phyloP scores from a whole-genome alignment of 2,113 vertebrate genomes.

The Neoarius graeffei region DNA sequence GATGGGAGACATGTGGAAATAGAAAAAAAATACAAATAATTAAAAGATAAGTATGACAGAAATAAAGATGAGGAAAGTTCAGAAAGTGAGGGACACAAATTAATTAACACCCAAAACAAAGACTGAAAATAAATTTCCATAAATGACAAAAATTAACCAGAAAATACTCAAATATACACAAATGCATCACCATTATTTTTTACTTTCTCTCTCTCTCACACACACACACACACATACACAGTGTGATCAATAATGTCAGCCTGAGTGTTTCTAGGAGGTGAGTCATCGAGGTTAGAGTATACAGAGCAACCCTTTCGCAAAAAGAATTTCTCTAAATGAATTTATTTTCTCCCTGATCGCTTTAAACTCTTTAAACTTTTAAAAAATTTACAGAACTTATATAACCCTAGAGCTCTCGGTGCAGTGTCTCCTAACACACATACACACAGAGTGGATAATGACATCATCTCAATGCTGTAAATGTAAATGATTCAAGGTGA shows the following conservation, averaged over 20 bases:
- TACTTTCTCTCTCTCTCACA: not conserved
- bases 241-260: not conserved
- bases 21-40: not conserved
- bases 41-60: not conserved
- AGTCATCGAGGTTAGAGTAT: not conserved
- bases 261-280: not conserved
- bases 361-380: not conserved
- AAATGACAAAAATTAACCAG: too few relatives aligned
- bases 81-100: not conserved
- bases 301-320: not conserved
- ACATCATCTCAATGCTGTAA: too few relatives aligned
- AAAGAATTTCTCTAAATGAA: not conserved
- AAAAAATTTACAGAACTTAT: not conserved
- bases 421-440: not conserved
- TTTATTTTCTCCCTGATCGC: not conserved
- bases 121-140: not conserved
- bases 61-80: not conserved
- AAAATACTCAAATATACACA: too few relatives aligned
- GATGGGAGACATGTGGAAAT: not conserved
- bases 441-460: too few relatives aligned
- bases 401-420: not conserved
- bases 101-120: not conserved
- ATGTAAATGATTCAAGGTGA: too few relatives aligned
- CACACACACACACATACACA: constrained; percentile 1
- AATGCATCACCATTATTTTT: too few relatives aligned